Evolutionary conservation across 1,140 invertebrate genomes (phyloP), one percentile per base, ranked within the genome.

Genomic region (Papilio polyxenes): DNA sequence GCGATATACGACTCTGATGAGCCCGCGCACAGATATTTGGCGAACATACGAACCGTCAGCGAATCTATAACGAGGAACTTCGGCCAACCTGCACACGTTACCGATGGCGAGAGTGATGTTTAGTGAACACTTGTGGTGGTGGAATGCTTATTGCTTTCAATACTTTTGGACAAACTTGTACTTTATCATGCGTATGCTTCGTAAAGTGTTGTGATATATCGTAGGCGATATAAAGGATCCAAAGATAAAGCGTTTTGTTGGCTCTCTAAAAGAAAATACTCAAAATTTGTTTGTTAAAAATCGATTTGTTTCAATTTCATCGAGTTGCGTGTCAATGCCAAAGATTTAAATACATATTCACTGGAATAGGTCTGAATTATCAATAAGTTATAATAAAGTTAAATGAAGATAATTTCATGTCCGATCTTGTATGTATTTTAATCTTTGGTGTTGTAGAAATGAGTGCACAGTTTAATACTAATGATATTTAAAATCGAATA

Each of bases 1-100:
- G 96, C 97, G 75, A 96, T 97, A 82, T 98, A 98, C 91, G 98
- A 98, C 94, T 98, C 97, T 3, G 97, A 98, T 88, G 97, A 97
- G 82, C 95, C 96, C 13, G 96, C 96, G 83, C 97, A 97, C 87
- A 95, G 97, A 75, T 96, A 97, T 92, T 92, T 97, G 13, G 97
- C 97, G 20, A 97, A 97, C 91, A 96, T 97, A 83, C 95, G 96
- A 81, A 96, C 96, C 31, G 96, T 97, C 92, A 97, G 96, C 86
- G 96, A 97, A 88, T 97, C 96, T 86, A 97, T 97, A 81, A 97
- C 96, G 1, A 92, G 96, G 82, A 97, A 97, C 91, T 97, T 97
- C 93, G 96, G 97, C 49, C 96, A 96, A 87, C 96, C 96, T 53
- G 93, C 95, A 53, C 93, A 94, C 87, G 95, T 96, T 88, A 96